A percentile compares a stretch with the other conserved stretches of the same genome.
phyloP scores from a whole-genome alignment of 2,797 vertebrate species.

The Hirundo rustica region DNA sequence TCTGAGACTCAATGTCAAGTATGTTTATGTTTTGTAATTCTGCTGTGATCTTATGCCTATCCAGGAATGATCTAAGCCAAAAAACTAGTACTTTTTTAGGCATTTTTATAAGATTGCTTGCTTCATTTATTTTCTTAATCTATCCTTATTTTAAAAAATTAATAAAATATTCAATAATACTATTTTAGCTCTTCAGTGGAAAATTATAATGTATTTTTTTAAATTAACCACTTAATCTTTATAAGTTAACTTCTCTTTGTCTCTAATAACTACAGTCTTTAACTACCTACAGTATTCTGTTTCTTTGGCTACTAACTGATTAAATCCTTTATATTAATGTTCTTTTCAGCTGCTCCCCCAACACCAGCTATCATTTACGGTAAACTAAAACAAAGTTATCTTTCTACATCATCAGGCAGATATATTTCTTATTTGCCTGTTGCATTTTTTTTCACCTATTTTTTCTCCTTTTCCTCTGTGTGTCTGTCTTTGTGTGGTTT shows the following conservation, averaged over 20 bases:
- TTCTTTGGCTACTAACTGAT: conserved; percentile 78
- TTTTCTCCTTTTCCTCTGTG: neutral
- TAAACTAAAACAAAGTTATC: conserved; percentile 83
- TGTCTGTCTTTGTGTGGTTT: neutral
- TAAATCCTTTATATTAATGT: conserved; percentile 85
- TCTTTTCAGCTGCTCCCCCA: conserved; percentile 89
- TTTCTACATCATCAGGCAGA: conserved; percentile 65
- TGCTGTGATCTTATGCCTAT: neutral
- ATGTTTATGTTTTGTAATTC: neutral
- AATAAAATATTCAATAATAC: neutral
- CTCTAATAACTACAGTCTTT: conserved; percentile 29
- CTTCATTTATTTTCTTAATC: neutral
- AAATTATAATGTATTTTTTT: neutral
- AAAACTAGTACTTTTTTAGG: neutral
- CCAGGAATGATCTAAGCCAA: neutral
- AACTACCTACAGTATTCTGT: conserved; percentile 51
- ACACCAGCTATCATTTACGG: conserved; percentile 90
- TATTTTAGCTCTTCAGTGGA: neutral
- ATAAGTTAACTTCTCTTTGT: conserved; percentile 25
- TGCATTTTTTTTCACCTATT: neutral
- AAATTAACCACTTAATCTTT: neutral
- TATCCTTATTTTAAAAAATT: neutral
- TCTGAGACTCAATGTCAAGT: neutral
- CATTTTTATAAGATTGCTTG: neutral
- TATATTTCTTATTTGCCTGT: conserved; percentile 38